A percentile compares a stretch with the other conserved stretches of the same genome.
Evolutionary conservation across 2,113 vertebrate species (phyloP).

Genomic region (Psittacula cyanocephala): DNA sequence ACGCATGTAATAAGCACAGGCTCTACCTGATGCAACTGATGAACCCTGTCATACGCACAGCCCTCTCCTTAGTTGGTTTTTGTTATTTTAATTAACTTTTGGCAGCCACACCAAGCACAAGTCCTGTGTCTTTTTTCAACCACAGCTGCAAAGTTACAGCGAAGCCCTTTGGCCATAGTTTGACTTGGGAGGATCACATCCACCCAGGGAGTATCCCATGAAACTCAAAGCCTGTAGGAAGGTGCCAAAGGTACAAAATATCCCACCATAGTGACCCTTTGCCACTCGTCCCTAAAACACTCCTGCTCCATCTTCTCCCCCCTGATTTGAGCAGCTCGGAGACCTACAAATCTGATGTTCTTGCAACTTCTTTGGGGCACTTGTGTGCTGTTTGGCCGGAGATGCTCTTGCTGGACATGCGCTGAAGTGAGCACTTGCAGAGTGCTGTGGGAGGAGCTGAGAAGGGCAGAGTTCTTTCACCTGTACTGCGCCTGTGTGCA

Average conservation of each 20-base stretch:
- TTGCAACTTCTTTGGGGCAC: accelerated
- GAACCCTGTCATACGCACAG: neutral
- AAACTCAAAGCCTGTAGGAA: neutral
- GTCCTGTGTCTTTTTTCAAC: neutral
- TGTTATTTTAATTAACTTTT: constrained; percentile 32
- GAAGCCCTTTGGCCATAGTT: neutral
- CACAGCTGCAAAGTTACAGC: neutral
- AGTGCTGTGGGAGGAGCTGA: accelerated
- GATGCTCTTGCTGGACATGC: accelerated
- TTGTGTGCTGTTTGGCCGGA: accelerated
- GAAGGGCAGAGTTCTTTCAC: neutral
- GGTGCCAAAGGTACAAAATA: neutral
- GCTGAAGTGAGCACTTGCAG: neutral
- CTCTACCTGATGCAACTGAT: neutral
- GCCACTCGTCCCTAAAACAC: neutral
- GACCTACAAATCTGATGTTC: neutral
- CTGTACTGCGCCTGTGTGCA: accelerated
- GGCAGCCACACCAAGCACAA: neutral
- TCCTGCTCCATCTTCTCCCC: neutral
- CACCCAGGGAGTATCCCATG: accelerated
- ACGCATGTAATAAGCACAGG: neutral
- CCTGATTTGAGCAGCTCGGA: neutral
- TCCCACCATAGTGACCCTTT: neutral
- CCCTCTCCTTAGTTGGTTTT: neutral
- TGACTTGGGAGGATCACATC: accelerated